Evolutionary conservation across 1,140 invertebrate genomes (phyloP).

Genomic region (Drosophila leontia): DNA sequence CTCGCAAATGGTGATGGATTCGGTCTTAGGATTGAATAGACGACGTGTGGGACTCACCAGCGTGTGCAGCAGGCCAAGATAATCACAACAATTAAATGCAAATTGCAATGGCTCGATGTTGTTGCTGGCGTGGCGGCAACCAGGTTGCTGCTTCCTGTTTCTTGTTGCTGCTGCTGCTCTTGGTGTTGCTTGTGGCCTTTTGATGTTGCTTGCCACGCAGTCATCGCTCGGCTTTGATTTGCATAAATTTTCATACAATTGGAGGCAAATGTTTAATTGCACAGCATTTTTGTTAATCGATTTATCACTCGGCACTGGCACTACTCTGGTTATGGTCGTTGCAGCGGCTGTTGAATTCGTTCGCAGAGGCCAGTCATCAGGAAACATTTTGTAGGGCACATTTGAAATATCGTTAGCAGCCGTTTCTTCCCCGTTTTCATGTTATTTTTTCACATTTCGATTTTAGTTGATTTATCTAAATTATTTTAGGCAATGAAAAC

Average conservation of each 20-base stretch:
- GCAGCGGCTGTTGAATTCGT: constrained; percentile 47
- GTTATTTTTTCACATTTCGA: constrained; percentile 32
- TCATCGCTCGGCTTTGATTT: constrained; percentile 75
- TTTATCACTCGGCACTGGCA: constrained; percentile 47
- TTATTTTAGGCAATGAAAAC: background rate
- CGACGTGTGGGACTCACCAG: constrained; percentile 60
- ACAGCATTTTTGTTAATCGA: constrained; percentile 61
- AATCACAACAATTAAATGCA: constrained; percentile 85
- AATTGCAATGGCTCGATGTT: constrained; percentile 71
- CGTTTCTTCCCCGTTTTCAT: background rate
- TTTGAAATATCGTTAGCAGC: constrained; percentile 32
- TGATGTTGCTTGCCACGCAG: constrained; percentile 71
- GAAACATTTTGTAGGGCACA: constrained; percentile 78
- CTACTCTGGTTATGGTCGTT: constrained; percentile 23
- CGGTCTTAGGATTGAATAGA: constrained; percentile 28
- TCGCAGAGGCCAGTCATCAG: constrained; percentile 59
- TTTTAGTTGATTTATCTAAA: background rate
- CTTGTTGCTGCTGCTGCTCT: constrained; percentile 45
- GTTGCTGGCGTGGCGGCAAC: constrained; percentile 52
- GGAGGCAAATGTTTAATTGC: constrained; percentile 68
- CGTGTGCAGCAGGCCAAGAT: constrained; percentile 84
- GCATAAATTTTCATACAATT: constrained; percentile 79
- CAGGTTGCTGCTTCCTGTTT: constrained; percentile 41
- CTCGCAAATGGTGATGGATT: constrained; percentile 65
- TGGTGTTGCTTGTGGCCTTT: constrained; percentile 46